Base-by-base conservation (phyloP, 2,797 vertebrate species). In the Chaetophractus vellerosus region DNA sequence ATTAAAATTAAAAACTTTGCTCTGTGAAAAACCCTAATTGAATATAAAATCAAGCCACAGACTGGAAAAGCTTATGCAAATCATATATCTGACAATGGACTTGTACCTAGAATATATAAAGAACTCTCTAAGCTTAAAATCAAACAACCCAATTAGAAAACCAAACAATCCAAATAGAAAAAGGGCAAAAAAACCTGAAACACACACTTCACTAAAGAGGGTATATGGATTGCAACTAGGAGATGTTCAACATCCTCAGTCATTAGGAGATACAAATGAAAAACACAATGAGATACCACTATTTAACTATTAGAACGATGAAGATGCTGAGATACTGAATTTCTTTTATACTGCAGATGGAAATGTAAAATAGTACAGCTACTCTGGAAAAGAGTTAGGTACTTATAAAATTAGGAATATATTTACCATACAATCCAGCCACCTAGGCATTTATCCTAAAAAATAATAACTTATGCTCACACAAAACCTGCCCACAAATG, bases 141-240 rank as follows among this genome's bases (percentile, higher is more conserved):
- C 52, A 93, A 93, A 69, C 52, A 55, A 55, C 52, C 18, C 52
- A 55, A 19, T 55, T 55, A 55, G 52, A 55, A 86, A 36, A 57
- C 28, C 9, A 50, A 48, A 89, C 12, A 61, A 57, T 0, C 2
- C 78, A 84, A n/a, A 76, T 64, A 21, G 5, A 71, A 91, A 92
- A 79, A 72, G 26, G 31, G 38, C 41, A 66, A 91, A 61, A 88
- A 14, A 92, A n/a, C n/a, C 61, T 81, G 52, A 63, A 94, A 55
- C 19, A 88, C 61, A 38, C 52, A 75, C 9, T 61, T 48, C 63
- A 64, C 50, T 9, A 33, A 50, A 81, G 24, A 82, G 21, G 66
- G 45, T 64, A 80, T 45, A 31, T 36, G 3, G 0, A 45, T 68
- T 36, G 5, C 52, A 79, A 45, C 72, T 63, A 41, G 63, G 26